A percentile compares a stretch with the other conserved stretches of the same genome.
Conservation (phyloP, 1,140 invertebrate genomes). For the Bombus confusus region DNA sequence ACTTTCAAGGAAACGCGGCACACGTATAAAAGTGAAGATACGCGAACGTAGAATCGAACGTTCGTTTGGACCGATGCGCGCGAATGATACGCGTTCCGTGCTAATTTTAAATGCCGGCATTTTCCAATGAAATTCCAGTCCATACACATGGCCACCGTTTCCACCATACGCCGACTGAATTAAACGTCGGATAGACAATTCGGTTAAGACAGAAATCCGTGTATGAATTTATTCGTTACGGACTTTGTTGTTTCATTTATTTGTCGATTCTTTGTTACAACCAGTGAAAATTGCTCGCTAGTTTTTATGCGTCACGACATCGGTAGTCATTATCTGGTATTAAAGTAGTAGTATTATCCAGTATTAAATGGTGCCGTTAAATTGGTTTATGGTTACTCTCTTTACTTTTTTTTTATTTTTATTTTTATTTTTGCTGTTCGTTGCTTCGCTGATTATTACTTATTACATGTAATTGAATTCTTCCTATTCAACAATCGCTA, state of each 20-base stretch:
- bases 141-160: conserved; percentile 29
- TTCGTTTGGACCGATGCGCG: not conserved
- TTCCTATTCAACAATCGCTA: no score
- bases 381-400: not conserved
- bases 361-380: not conserved
- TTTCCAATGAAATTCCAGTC: conserved; percentile 18
- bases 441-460: no score
- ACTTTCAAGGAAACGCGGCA: not conserved
- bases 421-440: not conserved
- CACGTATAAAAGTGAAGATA: not conserved
- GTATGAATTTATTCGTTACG: not conserved
- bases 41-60: not conserved
- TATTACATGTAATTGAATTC: no score
- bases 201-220: no score
- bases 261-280: not conserved
- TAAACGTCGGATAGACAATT: not conserved
- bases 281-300: not conserved
- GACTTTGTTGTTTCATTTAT: no score
- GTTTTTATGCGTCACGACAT: no score
- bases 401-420: no score
- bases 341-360: no score
- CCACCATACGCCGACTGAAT: no score
- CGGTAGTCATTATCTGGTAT: not conserved
- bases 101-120: conserved; percentile 45
- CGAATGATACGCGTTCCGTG: conserved; percentile 19